Percentiles rank a stretch among this genome's conserved stretches.
These are phyloP conservation scores for Megalops cyprinoides DNA, from an alignment of 2,797 vertebrate genomes.

Conservation along the genomic window DNA sequence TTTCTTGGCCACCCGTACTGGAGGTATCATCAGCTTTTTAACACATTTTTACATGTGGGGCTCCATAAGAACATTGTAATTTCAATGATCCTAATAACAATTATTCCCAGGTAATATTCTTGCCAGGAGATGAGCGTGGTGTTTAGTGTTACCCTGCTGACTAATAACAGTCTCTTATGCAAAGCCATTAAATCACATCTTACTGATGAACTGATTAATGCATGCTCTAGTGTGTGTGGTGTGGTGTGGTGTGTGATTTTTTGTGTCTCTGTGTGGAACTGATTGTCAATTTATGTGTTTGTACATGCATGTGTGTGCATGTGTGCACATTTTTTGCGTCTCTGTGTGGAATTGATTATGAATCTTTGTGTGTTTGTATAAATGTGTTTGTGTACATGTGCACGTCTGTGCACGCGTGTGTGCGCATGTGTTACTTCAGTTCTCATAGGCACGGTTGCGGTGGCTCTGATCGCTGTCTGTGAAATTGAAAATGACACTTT, in stretches of 20 bases:
- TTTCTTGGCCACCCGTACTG: neutral
- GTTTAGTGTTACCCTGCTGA: neutral
- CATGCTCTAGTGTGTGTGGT: too few species aligned
- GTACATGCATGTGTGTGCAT: too few species aligned
- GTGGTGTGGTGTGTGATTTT: neutral
- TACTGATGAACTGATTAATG: slow-evolving; percentile 11
- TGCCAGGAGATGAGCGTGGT: slow-evolving; percentile 16
- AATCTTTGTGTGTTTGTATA: neutral
- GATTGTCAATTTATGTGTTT: too few species aligned
- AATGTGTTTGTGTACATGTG: neutral
- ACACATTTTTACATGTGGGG: too few species aligned
- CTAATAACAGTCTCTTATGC: slow-evolving; percentile 8
- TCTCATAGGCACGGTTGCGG: slow-evolving; percentile 29
- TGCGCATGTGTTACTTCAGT: neutral
- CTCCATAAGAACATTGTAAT: slow-evolving; percentile 9
- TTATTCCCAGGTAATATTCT: slow-evolving; percentile 16
- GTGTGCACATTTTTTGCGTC: neutral
- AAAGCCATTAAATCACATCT: slow-evolving; percentile 28
- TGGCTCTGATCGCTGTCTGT: slow-evolving; percentile 45
- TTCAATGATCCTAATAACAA: neutral
- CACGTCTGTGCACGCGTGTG: neutral
- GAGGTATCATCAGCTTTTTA: neutral
- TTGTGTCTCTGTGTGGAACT: neutral
- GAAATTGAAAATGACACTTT: slow-evolving; percentile 56
- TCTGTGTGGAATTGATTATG: neutral